Evolutionary conservation across 2,113 vertebrate species (phyloP), one percentile per base, ranked within the genome.

Genomic region (Ceyx cyanopectus): DNA sequence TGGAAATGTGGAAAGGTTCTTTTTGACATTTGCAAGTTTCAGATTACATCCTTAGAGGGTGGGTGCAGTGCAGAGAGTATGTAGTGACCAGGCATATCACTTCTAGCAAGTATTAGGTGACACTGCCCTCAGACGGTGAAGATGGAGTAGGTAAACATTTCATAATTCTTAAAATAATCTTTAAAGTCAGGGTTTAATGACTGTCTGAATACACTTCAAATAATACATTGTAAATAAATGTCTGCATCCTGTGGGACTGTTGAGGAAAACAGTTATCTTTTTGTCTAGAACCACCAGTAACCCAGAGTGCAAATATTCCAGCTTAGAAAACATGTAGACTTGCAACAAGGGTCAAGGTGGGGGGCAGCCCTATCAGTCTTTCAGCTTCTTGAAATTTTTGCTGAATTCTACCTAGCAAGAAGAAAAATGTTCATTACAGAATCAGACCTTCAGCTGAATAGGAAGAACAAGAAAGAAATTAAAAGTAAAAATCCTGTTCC

Each of bases 91-190:
- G 32, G 46, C 30, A 65, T 26, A 34, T 30, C 11, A 15, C 22
- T 79, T 82, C 46, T 18, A 80, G 65, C 78, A 84, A 96, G 54
- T 86, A 57, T 94, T 85, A 79, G 85, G 72, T 84, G 85, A 90
- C 75, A 87, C 57, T 85, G 72, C 69, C 77, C 89, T 96, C 57
- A 85, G 84, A 87, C 17, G 32, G 91, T 65, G 75, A 92, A 87
- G 87, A 66, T 23, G 8, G 34, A 92, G 81, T 76, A 92, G 80
- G n/a, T 78, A 70, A 94, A 80, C 18, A 24, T 19, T 83, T 84
- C 60, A 81, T 89, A 89, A 86, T 60, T 34, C 48, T 86, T 91
- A 60, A 83, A 82, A 78, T 37, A 76, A 84, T 69, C 23, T 24
- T 89, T 65, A 69, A 85, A 85, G 34, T 22, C 32, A 16, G 6